phyloP scores from a whole-genome alignment of 2,113 vertebrate genomes.

The Arothron firmamentum region DNA sequence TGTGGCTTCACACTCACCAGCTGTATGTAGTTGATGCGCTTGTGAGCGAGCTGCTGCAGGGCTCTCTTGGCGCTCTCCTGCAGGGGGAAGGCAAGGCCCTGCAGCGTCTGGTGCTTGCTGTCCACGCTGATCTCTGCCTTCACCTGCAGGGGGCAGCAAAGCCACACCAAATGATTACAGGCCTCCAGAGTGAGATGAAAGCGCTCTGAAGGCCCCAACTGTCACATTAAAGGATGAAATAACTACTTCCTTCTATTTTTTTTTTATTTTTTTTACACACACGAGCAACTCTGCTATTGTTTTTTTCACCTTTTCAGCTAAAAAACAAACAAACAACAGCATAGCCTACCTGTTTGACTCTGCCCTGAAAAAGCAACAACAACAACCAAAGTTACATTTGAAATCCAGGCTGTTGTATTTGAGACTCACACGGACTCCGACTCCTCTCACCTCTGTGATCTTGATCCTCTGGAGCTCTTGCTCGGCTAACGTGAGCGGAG shows the following conservation, averaged over 20 bases:
- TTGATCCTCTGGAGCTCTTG: slow-evolving; percentile 95
- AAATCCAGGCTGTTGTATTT: background rate
- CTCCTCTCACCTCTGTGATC: slow-evolving; percentile 86
- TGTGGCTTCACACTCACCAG: slow-evolving; percentile 77
- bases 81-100: slow-evolving; percentile 91
- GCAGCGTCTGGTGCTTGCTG: slow-evolving; percentile 92
- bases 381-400: background rate
- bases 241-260: too few relatives aligned
- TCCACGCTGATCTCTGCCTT: slow-evolving; percentile 92
- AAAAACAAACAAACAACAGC: background rate
- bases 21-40: slow-evolving; percentile 91
- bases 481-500: slow-evolving; percentile 89
- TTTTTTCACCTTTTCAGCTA: too few relatives aligned
- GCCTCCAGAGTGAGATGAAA: background rate
- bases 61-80: slow-evolving; percentile 84
- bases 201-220: too few relatives aligned
- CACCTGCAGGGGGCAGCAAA: slow-evolving; percentile 78
- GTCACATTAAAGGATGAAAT: too few relatives aligned
- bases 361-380: slow-evolving; percentile 58
- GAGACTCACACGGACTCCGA: slow-evolving; percentile 7
- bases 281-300: background rate
- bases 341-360: slow-evolving; percentile 70
- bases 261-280: background rate
- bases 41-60: slow-evolving; percentile 84
- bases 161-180: slow-evolving; percentile 27